Percentiles rank a stretch among this genome's conserved stretches.
Evolutionary conservation across 2,113 vertebrate genomes (phyloP).

Genomic region (Gnathonemus longibarbis): DNA sequence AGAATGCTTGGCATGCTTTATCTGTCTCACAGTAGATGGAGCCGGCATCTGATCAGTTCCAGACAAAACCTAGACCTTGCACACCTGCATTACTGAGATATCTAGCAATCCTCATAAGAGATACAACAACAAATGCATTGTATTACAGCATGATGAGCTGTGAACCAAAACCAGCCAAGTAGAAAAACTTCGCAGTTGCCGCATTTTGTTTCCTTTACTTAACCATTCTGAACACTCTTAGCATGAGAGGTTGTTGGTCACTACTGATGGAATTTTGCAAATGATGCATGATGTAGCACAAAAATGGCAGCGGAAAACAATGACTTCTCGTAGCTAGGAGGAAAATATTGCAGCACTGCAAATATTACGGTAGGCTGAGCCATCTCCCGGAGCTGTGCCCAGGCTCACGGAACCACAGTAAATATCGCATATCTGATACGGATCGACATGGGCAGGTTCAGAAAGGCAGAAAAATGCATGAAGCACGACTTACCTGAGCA

Average conservation of each 20-base stretch:
- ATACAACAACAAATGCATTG: background rate
- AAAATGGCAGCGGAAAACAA: background rate
- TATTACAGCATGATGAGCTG: background rate
- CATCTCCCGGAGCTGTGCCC: background rate
- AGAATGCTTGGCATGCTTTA: background rate
- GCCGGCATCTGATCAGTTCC: background rate
- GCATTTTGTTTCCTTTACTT: background rate
- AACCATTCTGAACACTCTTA: background rate
- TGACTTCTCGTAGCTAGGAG: background rate
- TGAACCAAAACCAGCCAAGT: background rate
- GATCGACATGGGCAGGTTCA: background rate
- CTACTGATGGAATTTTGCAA: constrained; percentile 5
- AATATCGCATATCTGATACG: background rate
- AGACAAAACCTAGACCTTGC: background rate
- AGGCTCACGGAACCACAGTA: background rate
- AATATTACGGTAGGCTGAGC: background rate
- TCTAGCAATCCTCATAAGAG: background rate
- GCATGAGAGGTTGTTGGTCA: constrained; percentile 7
- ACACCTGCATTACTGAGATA: background rate
- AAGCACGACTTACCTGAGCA: constrained; percentile 27
- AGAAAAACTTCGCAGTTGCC: background rate
- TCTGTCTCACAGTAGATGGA: background rate
- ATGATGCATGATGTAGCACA: background rate
- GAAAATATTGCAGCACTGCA: background rate
- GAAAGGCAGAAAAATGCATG: background rate